Percentiles rank a stretch among this genome's conserved stretches.
Evolutionary conservation across 2,113 vertebrate species (phyloP).

Genomic region (Clarias macrocephalus): DNA sequence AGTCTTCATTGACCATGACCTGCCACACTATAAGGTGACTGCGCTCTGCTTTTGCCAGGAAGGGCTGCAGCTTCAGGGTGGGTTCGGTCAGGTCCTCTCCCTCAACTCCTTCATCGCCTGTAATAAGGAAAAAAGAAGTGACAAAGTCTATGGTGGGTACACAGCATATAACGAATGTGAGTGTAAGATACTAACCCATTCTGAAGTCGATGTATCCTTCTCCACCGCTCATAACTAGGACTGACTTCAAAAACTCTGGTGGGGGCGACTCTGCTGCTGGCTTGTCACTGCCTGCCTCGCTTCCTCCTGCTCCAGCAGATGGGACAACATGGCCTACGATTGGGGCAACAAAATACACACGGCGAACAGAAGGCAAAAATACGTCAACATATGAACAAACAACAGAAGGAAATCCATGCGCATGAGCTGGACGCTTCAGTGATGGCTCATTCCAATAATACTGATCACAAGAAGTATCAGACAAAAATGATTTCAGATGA

Average conservation of each 20-base stretch:
- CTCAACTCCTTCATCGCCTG: conserved; percentile 91
- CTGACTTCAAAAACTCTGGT: conserved; percentile 77
- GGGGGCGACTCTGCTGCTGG: conserved; percentile 69
- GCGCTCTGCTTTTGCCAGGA: conserved; percentile 91
- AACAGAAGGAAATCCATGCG: neutral
- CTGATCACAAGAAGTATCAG: neutral
- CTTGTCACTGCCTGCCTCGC: conserved; percentile 75
- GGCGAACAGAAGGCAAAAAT: conserved; percentile 18
- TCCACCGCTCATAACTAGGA: conserved; percentile 96
- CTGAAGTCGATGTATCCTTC: conserved; percentile 99
- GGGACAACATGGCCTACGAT: conserved; percentile 82
- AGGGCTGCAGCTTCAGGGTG: conserved; percentile 84
- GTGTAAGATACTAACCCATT: conserved; percentile 82
- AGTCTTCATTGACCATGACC: conserved; percentile 79
- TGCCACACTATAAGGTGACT: conserved; percentile 99
- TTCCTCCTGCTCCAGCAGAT: conserved; percentile 66
- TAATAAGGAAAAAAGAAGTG: neutral
- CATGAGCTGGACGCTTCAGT: neutral
- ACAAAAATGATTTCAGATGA: neutral
- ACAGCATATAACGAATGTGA: neutral
- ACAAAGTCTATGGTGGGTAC: neutral
- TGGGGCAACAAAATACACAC: conserved; percentile 1
- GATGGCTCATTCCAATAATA: neutral
- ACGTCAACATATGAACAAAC: neutral
- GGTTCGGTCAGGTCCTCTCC: conserved; percentile 81